Percentiles rank a stretch among this genome's conserved stretches.
phyloP scores from a whole-genome alignment of 2,797 vertebrate genomes.

The Oceanodroma leucorhoa region DNA sequence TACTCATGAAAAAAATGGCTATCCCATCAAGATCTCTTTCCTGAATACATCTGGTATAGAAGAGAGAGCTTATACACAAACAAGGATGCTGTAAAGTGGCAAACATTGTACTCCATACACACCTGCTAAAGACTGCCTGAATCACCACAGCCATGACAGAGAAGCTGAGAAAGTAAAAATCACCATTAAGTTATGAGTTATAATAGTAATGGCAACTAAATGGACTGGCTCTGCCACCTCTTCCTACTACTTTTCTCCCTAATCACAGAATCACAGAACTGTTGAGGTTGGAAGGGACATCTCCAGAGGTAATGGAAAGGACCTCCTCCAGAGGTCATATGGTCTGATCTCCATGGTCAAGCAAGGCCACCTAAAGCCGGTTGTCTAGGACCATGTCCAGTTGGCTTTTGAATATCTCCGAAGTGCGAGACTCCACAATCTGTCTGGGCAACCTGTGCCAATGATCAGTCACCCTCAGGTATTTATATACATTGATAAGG shows the following conservation, averaged over 20 bases:
- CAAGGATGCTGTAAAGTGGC: not conserved
- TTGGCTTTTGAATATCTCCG: not conserved
- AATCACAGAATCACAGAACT: not conserved
- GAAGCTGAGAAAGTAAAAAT: not conserved
- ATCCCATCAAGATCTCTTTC: constrained; percentile 19
- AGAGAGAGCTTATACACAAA: not conserved
- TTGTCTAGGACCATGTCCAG: not conserved
- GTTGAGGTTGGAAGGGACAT: not conserved
- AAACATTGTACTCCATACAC: not conserved
- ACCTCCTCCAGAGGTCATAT: not conserved
- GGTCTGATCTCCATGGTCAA: not conserved
- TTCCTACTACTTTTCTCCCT: not conserved
- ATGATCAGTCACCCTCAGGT: not conserved
- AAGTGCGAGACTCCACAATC: not conserved
- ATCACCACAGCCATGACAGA: not conserved
- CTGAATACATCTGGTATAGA: constrained; percentile 27
- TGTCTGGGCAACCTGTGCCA: not conserved
- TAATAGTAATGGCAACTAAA: not conserved
- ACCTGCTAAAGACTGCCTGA: not conserved
- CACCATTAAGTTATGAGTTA: not conserved
- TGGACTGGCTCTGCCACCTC: not conserved
- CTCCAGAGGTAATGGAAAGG: not conserved
- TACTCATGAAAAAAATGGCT: constrained; percentile 13
- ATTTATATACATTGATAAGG: not conserved
- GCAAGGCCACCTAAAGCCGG: not conserved